These are phyloP conservation scores for Platanista minor DNA, from an alignment of 2,113 vertebrate genomes.

Conservation along the genomic window DNA sequence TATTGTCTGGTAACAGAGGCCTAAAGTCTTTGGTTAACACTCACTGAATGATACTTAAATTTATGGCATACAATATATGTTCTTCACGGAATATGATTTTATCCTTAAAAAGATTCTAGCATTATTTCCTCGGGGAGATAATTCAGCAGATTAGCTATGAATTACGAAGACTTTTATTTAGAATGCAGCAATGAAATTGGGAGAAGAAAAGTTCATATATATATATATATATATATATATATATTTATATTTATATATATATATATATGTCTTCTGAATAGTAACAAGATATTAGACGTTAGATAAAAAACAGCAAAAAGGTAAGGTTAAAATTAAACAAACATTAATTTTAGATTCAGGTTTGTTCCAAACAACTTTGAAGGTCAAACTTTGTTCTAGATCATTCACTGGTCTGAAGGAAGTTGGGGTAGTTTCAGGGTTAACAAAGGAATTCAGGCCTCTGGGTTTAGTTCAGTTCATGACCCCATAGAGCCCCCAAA, in stretches of 20 bases:
- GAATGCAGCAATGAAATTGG: not conserved
- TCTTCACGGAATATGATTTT: not conserved
- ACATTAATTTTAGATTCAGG: conserved; percentile 1
- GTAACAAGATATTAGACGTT: not conserved
- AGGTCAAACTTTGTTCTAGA: conserved; percentile 28
- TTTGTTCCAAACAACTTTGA: conserved; percentile 11
- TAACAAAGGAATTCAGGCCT: conserved; percentile 45
- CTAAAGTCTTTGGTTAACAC: not conserved
- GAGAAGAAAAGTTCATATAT: not conserved
- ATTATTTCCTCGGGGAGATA: not conserved
- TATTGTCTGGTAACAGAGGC: not conserved
- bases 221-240: not conserved
- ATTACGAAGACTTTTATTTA: not conserved
- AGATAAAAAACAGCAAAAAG: not conserved
- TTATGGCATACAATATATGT: not conserved
- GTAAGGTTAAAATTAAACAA: not conserved
- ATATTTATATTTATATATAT: not conserved
- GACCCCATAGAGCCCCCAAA: not conserved
- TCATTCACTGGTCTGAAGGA: conserved; percentile 10
- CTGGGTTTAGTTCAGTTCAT: conserved; percentile 7
- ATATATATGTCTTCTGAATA: not conserved
- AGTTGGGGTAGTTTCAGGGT: not conserved
- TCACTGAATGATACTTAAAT: not conserved
- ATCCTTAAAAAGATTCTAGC: not conserved
- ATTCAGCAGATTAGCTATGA: not conserved